Conservation (phyloP, 2,888 invertebrate genomes). For the Lasioglossum marginatum region DNA sequence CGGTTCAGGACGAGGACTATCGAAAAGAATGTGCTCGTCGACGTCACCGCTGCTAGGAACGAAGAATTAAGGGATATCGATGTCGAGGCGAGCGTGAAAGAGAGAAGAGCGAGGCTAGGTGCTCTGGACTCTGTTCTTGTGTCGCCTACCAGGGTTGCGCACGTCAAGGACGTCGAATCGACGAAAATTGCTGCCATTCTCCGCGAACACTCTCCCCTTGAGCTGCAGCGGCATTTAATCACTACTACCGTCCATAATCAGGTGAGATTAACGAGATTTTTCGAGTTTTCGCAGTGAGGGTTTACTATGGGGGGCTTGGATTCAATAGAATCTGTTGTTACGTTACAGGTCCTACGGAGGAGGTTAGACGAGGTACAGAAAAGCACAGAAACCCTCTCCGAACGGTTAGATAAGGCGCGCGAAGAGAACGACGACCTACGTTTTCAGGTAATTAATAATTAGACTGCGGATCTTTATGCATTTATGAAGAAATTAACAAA, state of each 20-base stretch:
- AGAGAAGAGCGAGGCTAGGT: conserved; percentile 85
- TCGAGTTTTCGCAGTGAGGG: neutral
- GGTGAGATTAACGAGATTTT: conserved; percentile 85
- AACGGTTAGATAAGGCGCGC: conserved; percentile 89
- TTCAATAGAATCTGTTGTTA: neutral
- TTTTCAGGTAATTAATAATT: conserved; percentile 87
- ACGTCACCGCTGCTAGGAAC: conserved; percentile 71
- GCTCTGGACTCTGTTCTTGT: conserved; percentile 90
- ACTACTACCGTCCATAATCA: conserved; percentile 93
- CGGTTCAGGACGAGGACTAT: conserved; percentile 83
- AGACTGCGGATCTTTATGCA: no score
- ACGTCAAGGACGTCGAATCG: conserved; percentile 89
- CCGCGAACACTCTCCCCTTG: conserved; percentile 92
- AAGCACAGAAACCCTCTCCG: conserved; percentile 88
- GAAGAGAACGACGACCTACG: conserved; percentile 93
- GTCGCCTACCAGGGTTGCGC: conserved; percentile 87
- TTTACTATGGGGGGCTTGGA: neutral
- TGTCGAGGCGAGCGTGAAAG: conserved; percentile 74
- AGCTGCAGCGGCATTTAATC: conserved; percentile 93
- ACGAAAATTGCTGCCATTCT: conserved; percentile 93
- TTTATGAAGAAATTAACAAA: no score
- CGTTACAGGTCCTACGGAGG: conserved; percentile 89
- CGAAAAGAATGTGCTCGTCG: conserved; percentile 81
- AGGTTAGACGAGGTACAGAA: conserved; percentile 89
- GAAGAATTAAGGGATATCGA: conserved; percentile 73